Evolutionary conservation across 2,888 invertebrate species (phyloP).

Genomic region (Agrochola lychnidis): DNA sequence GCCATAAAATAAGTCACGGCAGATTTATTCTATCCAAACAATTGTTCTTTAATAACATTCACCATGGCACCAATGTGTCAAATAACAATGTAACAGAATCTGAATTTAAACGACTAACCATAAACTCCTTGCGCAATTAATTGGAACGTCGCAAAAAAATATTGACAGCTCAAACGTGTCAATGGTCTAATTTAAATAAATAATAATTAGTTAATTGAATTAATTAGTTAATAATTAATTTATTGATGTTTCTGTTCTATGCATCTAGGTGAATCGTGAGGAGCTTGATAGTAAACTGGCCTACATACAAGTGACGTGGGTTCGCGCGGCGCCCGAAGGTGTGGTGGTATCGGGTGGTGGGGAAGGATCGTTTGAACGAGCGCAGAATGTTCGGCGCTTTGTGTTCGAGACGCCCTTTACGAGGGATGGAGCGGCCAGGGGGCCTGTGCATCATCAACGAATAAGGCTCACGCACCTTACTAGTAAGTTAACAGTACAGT

Average conservation of each 20-base stretch:
- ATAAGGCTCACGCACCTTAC: constrained; percentile 97
- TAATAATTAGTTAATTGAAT: constrained; percentile 8
- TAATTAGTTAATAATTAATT: constrained; percentile 4
- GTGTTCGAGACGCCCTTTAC: constrained; percentile 99
- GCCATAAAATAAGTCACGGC: constrained; percentile 38
- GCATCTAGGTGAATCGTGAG: constrained; percentile 92
- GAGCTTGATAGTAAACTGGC: constrained; percentile 96
- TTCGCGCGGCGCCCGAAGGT: constrained; percentile 97
- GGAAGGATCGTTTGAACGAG: constrained; percentile 96
- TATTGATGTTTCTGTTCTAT: constrained; percentile 3
- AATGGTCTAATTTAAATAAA: constrained; percentile 36
- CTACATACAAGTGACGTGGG: constrained; percentile 98
- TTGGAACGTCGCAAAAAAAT: constrained; percentile 37
- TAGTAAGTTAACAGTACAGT: constrained; percentile 88
- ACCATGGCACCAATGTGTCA: constrained; percentile 53
- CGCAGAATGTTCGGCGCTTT: constrained; percentile 96
- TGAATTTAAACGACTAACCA: constrained; percentile 27
- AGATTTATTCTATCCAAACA: constrained; percentile 31
- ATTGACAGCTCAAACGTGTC: constrained; percentile 20
- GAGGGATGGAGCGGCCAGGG: constrained; percentile 94
- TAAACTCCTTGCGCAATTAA: constrained; percentile 26
- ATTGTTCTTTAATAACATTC: constrained; percentile 43
- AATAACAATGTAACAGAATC: constrained; percentile 33
- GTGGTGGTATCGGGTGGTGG: constrained; percentile 91
- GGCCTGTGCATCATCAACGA: constrained; percentile 96